Evolutionary conservation across 2,888 invertebrate genomes (phyloP), one percentile per base, ranked within the genome.

Genomic region (Lamellibrachia satsuma): DNA sequence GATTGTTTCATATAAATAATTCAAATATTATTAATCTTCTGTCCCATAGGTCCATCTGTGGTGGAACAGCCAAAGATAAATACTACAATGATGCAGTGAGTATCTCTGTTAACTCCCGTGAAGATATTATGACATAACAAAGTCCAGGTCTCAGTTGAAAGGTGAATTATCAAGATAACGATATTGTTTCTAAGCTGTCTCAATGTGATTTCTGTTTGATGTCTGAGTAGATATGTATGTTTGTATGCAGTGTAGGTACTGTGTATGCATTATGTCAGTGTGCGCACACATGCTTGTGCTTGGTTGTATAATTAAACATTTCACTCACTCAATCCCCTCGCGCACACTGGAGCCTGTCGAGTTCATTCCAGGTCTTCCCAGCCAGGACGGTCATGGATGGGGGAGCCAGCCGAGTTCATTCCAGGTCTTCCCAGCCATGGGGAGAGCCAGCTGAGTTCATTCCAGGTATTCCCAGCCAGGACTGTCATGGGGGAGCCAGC

Each of bases 11-110:
- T 8, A 57, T 57, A 15, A 57, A 57, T 57, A 75, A 39, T 39
- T 39, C 39, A 11, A 75, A 15, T 75, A 75, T 3, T 75, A 15
- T 75, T 22, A 75, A 22, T 75, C 6, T 22, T 75, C 22, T 75
- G 22, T 75, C 75, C 4, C n/a, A 22, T 75, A 91, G 91, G 91
- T 22, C 91, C 91, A 15, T 91, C 91, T 9, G 57, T 91, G 39
- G 57, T 91, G 39, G 91, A 91, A 52, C 91, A 91, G n/a, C 91
- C 91, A 11, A 51, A 52, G 15, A 22, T 91, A 11, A 91, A 91
- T n/a, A 22, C 22, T 6, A 75, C 75, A n/a, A 22, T 75, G 75
- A 4, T n/a, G n/a, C 75, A 75, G 75, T 75, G 75, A 75, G 75
- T 75, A 75, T 75, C 75, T 22, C n/a, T 2, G 75, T 22, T 75